A percentile compares a stretch with the other conserved stretches of the same genome.
These are phyloP conservation scores for Oryzias javanicus DNA, from an alignment of 2,113 vertebrate genomes.

Conservation along the genomic window DNA sequence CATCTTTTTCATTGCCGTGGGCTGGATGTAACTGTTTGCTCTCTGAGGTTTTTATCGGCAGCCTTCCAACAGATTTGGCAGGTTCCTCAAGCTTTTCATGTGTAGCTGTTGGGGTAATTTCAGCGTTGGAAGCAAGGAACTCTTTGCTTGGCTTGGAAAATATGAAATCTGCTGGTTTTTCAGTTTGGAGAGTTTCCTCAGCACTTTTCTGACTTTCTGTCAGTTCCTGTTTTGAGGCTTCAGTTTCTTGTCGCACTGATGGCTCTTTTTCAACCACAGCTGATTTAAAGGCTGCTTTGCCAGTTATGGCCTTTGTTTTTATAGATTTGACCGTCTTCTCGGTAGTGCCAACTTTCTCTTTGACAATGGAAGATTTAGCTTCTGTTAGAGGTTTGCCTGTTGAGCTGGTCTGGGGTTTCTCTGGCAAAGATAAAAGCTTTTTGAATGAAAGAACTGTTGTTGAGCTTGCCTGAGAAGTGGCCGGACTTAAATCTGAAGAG, in stretches of 20 bases:
- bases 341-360: conserved; percentile 3
- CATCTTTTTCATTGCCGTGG: background rate
- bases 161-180: background rate
- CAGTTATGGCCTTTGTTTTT: background rate
- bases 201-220: background rate
- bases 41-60: background rate
- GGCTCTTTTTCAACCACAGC: background rate
- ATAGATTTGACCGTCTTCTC: too few relatives aligned
- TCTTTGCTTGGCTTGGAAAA: background rate
- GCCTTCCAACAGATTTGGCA: background rate
- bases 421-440: background rate
- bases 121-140: background rate
- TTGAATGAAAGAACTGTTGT: conserved; percentile 1
- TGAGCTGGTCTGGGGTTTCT: background rate
- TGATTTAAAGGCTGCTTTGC: background rate
- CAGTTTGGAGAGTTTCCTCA: background rate
- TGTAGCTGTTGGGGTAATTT: background rate
- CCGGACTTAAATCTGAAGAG: background rate
- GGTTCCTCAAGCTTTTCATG: background rate
- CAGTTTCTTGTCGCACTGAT: background rate
- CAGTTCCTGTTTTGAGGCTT: background rate
- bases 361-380: conserved; percentile 5
- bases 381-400: conserved; percentile 1
- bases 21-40: background rate
- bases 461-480: background rate